Percentiles rank a stretch among this genome's conserved stretches.
phyloP scores from a whole-genome alignment of 2,888 invertebrate species.

The Brachycybe producta region DNA sequence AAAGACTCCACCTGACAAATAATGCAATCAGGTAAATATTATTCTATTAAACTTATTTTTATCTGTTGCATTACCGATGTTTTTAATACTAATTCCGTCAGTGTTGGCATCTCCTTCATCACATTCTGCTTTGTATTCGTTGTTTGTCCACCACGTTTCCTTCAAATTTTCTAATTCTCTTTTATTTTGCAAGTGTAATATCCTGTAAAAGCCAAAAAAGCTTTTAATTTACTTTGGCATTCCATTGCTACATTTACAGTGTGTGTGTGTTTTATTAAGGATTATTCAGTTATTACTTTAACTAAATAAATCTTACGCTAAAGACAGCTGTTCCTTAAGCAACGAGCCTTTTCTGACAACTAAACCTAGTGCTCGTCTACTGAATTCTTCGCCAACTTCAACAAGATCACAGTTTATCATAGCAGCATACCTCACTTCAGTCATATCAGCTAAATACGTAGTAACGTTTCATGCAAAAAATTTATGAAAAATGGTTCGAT shows the following conservation, averaged over 20 bases:
- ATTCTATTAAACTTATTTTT: not conserved
- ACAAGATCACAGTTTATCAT: constrained; percentile 77
- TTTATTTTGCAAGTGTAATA: constrained; percentile 82
- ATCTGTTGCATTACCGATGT: constrained; percentile 54
- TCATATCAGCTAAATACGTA: constrained; percentile 68
- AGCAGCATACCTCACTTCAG: constrained; percentile 68
- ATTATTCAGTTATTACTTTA: too few species aligned
- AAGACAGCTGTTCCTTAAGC: constrained; percentile 58
- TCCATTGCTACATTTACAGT: not conserved
- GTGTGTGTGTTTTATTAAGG: not conserved
- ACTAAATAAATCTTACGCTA: constrained; percentile 15
- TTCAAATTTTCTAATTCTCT: constrained; percentile 83
- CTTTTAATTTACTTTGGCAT: not conserved
- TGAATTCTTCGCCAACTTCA: constrained; percentile 92
- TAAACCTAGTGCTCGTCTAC: constrained; percentile 90
- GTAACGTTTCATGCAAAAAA: not conserved
- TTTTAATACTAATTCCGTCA: constrained; percentile 93
- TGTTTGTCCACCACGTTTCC: constrained; percentile 92
- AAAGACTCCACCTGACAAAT: constrained; percentile 64
- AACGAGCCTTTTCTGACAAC: constrained; percentile 94
- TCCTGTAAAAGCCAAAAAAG: constrained; percentile 42
- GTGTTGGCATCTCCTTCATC: constrained; percentile 85
- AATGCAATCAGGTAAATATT: not conserved
- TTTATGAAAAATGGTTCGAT: not conserved
- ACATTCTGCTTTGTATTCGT: constrained; percentile 53